Conservation (phyloP, 2,113 vertebrate species). For the Microtus richardsoni region DNA sequence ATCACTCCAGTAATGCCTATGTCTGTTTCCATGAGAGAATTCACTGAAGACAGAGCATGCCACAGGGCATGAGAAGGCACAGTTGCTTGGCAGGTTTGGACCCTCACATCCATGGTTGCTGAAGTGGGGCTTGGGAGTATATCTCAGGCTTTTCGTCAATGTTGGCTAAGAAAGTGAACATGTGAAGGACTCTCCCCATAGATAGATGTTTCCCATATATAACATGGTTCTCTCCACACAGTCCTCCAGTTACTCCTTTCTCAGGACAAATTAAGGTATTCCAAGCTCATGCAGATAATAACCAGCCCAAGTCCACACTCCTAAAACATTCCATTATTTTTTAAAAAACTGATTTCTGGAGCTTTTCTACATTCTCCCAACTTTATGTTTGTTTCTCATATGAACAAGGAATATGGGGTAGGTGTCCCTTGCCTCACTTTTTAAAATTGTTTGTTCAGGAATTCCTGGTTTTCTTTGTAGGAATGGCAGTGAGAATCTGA, state of each 20-base stretch:
- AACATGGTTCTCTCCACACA: not conserved
- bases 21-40: not conserved
- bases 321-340: not conserved
- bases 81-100: not conserved
- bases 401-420: not conserved
- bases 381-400: not conserved
- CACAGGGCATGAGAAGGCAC: not conserved
- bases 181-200: not conserved
- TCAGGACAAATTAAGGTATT: not conserved
- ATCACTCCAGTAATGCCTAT: not conserved
- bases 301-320: not conserved
- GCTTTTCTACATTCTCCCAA: not conserved
- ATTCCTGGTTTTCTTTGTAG: not conserved
- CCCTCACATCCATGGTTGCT: not conserved
- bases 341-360: not conserved
- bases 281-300: not conserved
- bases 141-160: not conserved
- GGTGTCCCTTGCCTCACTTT: not conserved
- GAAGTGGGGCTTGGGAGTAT: accelerated
- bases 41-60: not conserved
- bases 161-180: not conserved
- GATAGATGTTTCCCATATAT: not conserved
- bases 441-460: not conserved
- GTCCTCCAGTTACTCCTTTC: not conserved
- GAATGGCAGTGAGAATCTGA: not conserved